Percentiles rank a stretch among this genome's conserved stretches.
These are phyloP conservation scores for Hippopotamus amphibius DNA, from an alignment of 2,113 vertebrate species.

Conservation along the genomic window DNA sequence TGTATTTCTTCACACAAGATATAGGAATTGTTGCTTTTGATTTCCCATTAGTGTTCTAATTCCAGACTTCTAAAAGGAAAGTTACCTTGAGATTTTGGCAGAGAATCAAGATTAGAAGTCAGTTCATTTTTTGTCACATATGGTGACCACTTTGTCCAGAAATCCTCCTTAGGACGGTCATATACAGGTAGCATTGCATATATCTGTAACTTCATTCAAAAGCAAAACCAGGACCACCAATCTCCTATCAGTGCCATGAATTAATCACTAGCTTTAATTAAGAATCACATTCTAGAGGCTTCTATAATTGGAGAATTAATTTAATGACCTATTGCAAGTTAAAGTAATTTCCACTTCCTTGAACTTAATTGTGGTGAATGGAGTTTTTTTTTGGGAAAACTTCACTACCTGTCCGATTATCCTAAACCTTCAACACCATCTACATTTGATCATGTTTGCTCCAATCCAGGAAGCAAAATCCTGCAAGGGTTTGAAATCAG, in stretches of 20 bases:
- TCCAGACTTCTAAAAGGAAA: conserved; percentile 52
- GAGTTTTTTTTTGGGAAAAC: conserved; percentile 66
- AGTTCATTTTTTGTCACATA: conserved; percentile 45
- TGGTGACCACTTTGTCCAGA: background rate
- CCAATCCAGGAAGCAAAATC: conserved; percentile 50
- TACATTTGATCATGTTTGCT: conserved; percentile 71
- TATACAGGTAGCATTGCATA: background rate
- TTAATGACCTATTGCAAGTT: conserved; percentile 77
- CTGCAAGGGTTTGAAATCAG: conserved; percentile 60
- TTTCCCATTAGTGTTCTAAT: conserved; percentile 38
- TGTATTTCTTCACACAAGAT: conserved; percentile 31
- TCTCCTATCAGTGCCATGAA: conserved; percentile 28
- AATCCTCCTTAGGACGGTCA: background rate
- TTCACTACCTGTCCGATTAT: conserved; percentile 60
- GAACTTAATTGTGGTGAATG: conserved; percentile 57
- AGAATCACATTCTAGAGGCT: conserved; percentile 64
- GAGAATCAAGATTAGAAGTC: conserved; percentile 24
- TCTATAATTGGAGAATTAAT: conserved; percentile 73
- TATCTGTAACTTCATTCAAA: conserved; percentile 59
- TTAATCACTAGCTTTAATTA: conserved; percentile 78
- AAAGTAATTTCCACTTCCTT: conserved; percentile 79
- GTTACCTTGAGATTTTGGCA: conserved; percentile 60
- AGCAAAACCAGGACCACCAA: conserved; percentile 50
- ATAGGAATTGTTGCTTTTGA: conserved; percentile 23
- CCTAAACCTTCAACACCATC: conserved; percentile 55